These are phyloP conservation scores for Alethe diademata DNA, from an alignment of 2,113 vertebrate species.

Conservation along the genomic window DNA sequence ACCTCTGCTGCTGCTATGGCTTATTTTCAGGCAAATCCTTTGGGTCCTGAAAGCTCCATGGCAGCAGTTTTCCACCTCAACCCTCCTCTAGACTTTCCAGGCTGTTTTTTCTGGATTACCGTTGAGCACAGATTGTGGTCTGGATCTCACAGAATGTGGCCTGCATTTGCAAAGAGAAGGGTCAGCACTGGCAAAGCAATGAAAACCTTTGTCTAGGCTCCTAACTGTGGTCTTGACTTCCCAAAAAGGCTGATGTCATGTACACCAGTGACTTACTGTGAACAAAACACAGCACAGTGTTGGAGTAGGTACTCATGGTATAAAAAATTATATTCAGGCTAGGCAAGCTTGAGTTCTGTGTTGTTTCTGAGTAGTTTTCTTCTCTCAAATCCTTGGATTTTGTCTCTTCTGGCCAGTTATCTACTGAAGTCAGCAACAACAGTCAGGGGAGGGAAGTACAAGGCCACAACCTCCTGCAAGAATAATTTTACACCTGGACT, in stretches of 20 bases:
- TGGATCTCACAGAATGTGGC: fast-evolving
- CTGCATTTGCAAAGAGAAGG: not conserved
- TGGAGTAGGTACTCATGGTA: not conserved
- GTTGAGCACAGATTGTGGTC: not conserved
- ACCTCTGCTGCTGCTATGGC: not conserved
- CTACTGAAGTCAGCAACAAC: not conserved
- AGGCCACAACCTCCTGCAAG: not conserved
- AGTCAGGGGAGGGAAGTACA: not conserved
- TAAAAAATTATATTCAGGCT: not conserved
- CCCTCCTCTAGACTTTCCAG: not conserved
- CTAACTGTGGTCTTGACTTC: not conserved
- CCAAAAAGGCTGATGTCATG: not conserved
- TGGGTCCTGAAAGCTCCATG: not conserved
- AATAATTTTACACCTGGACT: not conserved
- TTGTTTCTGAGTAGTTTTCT: not conserved
- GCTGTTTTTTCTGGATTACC: not conserved
- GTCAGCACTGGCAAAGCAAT: not conserved
- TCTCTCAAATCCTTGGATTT: not conserved
- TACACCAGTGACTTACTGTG: not conserved
- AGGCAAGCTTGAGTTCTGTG: not conserved
- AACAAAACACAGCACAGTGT: not conserved
- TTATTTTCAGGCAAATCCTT: not conserved
- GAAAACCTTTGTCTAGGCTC: not conserved
- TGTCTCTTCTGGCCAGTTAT: not conserved
- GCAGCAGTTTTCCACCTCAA: not conserved